Conservation (phyloP, 53 echinoderm and acorn worm species). For the Paelopatides confundens region DNA sequence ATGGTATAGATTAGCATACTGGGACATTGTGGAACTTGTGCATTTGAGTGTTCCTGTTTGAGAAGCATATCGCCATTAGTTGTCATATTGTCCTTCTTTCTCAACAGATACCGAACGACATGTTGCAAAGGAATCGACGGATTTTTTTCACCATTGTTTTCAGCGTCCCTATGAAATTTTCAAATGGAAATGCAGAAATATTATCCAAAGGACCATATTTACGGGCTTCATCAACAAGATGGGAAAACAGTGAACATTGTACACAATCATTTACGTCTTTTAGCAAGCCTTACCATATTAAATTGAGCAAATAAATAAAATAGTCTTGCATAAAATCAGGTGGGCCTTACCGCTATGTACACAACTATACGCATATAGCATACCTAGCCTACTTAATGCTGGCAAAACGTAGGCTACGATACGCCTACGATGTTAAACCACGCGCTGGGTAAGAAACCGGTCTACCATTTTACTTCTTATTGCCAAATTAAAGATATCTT, state of each 20-base stretch:
- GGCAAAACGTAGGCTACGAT: too few relatives aligned
- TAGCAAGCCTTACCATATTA: too few relatives aligned
- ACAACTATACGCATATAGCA: too few relatives aligned
- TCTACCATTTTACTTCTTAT: too few relatives aligned
- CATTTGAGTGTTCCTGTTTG: not conserved
- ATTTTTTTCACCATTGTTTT: conserved; percentile 39
- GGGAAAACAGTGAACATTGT: conserved; percentile 38
- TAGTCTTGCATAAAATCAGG: too few relatives aligned
- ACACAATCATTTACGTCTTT: conserved; percentile 1
- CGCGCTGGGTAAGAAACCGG: too few relatives aligned
- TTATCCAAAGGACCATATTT: conserved; percentile 50
- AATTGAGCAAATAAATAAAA: too few relatives aligned
- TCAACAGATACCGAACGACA: not conserved
- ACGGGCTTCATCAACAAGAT: conserved; percentile 32
- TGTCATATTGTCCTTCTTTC: not conserved
- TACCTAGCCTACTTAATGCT: too few relatives aligned
- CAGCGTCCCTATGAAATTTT: conserved; percentile 1
- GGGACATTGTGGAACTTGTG: not conserved
- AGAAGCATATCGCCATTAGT: not conserved
- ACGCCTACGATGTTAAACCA: too few relatives aligned
- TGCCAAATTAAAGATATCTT: too few relatives aligned
- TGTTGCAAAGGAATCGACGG: conserved; percentile 12
- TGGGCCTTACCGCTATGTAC: too few relatives aligned
- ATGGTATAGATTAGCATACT: not conserved
- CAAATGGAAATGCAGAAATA: conserved; percentile 49